Evolutionary conservation across 2,797 vertebrate genomes (phyloP).

Genomic region (Menidia menidia): DNA sequence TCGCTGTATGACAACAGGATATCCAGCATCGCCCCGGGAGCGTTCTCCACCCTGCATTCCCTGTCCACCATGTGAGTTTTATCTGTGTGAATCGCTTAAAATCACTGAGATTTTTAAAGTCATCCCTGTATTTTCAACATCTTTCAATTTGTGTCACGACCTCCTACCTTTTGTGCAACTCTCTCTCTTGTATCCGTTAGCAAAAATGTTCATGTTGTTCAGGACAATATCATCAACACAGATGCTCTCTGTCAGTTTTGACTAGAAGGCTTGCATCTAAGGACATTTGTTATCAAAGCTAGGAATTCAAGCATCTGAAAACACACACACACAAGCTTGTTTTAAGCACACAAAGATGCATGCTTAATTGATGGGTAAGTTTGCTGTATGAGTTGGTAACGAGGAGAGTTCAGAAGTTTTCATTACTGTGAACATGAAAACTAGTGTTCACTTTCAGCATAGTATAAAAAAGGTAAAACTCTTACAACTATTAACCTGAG

Average conservation of each 20-base stretch:
- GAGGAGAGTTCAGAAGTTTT: not conserved
- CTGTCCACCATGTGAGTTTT: slow-evolving; percentile 94
- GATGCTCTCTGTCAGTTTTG: slow-evolving; percentile 69
- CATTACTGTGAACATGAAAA: slow-evolving; percentile 3
- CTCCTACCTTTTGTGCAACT: not conserved
- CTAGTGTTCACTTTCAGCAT: not conserved
- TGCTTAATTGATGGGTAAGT: slow-evolving; percentile 5
- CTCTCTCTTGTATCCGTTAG: slow-evolving; percentile 4
- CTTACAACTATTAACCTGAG: slow-evolving; percentile 16
- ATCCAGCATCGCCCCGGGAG: slow-evolving; percentile 92
- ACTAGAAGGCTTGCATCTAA: slow-evolving; percentile 60
- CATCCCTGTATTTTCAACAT: slow-evolving; percentile 12
- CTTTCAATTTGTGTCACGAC: not conserved
- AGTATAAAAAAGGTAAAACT: slow-evolving; percentile 26
- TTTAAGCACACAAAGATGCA: slow-evolving; percentile 30
- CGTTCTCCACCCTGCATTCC: slow-evolving; percentile 94
- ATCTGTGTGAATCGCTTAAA: not conserved
- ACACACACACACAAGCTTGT: slow-evolving; percentile 6
- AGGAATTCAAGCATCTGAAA: slow-evolving; percentile 59
- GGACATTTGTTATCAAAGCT: slow-evolving; percentile 64
- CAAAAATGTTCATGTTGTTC: slow-evolving; percentile 40
- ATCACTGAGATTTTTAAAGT: not conserved
- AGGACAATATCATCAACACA: slow-evolving; percentile 54
- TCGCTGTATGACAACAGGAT: slow-evolving; percentile 98
- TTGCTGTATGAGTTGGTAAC: not conserved